Evolutionary conservation across 2,888 invertebrate genomes (phyloP).

Genomic region (Dicycla oo): DNA sequence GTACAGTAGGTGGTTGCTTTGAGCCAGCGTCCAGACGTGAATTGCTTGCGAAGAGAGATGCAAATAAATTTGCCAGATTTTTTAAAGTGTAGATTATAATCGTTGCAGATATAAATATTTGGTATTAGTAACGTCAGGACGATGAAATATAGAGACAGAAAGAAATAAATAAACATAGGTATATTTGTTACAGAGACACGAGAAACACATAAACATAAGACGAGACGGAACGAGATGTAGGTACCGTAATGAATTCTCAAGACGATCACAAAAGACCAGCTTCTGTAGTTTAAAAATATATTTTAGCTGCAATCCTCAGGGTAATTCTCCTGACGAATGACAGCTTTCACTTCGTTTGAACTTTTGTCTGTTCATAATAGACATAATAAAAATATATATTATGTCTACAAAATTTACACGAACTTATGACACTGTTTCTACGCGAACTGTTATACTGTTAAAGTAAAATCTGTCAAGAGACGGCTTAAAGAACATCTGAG

Average conservation of each 20-base stretch:
- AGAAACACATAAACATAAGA: too few species aligned
- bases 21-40: too few species aligned
- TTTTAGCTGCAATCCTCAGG: background rate
- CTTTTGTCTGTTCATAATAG: slow-evolving; percentile 8
- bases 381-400: slow-evolving; percentile 7
- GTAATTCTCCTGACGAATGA: background rate
- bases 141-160: background rate
- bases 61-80: too few species aligned
- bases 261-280: background rate
- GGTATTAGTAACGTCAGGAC: background rate
- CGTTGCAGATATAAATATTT: background rate
- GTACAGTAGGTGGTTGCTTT: too few species aligned
- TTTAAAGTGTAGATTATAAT: too few species aligned
- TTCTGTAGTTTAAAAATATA: background rate
- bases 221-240: too few species aligned
- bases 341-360: background rate
- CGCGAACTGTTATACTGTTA: slow-evolving; percentile 26
- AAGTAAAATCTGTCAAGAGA: slow-evolving; percentile 32
- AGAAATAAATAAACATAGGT: too few species aligned
- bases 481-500: slow-evolving; percentile 27
- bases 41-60: too few species aligned
- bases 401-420: background rate
- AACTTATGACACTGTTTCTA: slow-evolving; percentile 10
- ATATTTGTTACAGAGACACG: too few species aligned
- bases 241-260: background rate